Evolutionary conservation across 2,888 invertebrate genomes (phyloP).

Genomic region (Saturnia japonica): DNA sequence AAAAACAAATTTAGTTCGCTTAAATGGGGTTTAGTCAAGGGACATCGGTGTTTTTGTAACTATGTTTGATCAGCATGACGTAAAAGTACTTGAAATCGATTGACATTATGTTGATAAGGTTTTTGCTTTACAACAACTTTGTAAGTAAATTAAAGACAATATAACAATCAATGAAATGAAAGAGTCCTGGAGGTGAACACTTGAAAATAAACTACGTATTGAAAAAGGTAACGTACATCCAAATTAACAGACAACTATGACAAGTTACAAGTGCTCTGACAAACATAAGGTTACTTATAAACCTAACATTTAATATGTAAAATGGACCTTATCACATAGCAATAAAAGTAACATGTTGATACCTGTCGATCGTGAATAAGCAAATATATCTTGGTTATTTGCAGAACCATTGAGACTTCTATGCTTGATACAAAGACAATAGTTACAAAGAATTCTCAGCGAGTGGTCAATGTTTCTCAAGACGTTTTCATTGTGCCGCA

Average conservation of each 20-base stretch:
- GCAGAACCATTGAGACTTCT: conserved; percentile 66
- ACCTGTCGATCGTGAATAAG: conserved; percentile 26
- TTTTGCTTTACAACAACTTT: conserved; percentile 12
- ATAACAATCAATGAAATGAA: conserved; percentile 57
- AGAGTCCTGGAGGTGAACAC: conserved; percentile 47
- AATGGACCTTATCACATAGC: conserved; percentile 31
- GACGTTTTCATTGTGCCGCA: conserved; percentile 50
- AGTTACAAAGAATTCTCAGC: conserved; percentile 68
- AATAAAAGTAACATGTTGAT: conserved; percentile 32
- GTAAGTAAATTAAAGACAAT: conserved; percentile 46
- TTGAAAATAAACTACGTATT: conserved; percentile 61
- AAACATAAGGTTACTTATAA: conserved; percentile 37
- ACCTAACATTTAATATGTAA: conserved; percentile 15
- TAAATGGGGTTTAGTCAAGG: too few species aligned
- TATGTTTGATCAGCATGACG: not conserved
- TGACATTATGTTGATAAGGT: conserved; percentile 5
- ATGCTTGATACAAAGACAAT: conserved; percentile 70
- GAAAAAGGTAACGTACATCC: conserved; percentile 61
- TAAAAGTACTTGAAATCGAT: not conserved
- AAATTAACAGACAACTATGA: conserved; percentile 80
- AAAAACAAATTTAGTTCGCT: too few species aligned
- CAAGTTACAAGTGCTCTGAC: conserved; percentile 72
- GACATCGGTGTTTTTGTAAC: not conserved
- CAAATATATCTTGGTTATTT: conserved; percentile 38
- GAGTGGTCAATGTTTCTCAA: conserved; percentile 71